Percentiles rank a stretch among this genome's conserved stretches.
These are phyloP conservation scores for Girardia tigrina DNA, from an alignment of 2,888 invertebrate genomes.

Conservation along the genomic window DNA sequence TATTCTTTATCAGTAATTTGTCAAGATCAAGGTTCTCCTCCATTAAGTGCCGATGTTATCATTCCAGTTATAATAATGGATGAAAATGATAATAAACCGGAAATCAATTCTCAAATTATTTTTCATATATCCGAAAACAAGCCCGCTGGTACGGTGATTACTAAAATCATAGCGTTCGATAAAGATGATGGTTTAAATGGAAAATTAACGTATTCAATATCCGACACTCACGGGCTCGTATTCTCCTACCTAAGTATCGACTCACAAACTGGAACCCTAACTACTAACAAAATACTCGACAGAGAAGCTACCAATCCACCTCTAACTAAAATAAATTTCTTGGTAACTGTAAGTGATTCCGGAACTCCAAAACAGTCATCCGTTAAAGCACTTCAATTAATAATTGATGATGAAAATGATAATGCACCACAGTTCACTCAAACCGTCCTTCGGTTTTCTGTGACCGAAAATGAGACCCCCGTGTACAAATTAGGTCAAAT, in stretches of 20 bases:
- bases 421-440: conserved; percentile 33
- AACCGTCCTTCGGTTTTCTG: conserved; percentile 28
- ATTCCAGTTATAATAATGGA: conserved; percentile 24
- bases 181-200: conserved; percentile 31
- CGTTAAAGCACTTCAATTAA: background rate
- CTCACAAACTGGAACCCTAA: conserved; percentile 28
- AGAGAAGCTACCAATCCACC: conserved; percentile 33
- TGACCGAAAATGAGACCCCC: conserved; percentile 28
- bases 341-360: conserved; percentile 24
- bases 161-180: conserved; percentile 31
- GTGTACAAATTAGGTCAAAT: conserved; percentile 32
- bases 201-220: conserved; percentile 24
- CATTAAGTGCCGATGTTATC: background rate
- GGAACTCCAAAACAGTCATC: conserved; percentile 27
- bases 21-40: conserved; percentile 12
- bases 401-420: conserved; percentile 34
- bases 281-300: conserved; percentile 12
- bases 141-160: conserved; percentile 20
- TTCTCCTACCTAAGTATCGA: conserved; percentile 26
- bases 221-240: background rate
- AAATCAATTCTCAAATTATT: conserved; percentile 15
- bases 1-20: conserved; percentile 17
- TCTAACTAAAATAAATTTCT: conserved; percentile 4
- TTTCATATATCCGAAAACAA: conserved; percentile 30
- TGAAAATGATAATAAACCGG: conserved; percentile 32